Evolutionary conservation across 2,797 vertebrate species (phyloP), one percentile per base, ranked within the genome.

Genomic region (Lepilemur ruficaudatus): DNA sequence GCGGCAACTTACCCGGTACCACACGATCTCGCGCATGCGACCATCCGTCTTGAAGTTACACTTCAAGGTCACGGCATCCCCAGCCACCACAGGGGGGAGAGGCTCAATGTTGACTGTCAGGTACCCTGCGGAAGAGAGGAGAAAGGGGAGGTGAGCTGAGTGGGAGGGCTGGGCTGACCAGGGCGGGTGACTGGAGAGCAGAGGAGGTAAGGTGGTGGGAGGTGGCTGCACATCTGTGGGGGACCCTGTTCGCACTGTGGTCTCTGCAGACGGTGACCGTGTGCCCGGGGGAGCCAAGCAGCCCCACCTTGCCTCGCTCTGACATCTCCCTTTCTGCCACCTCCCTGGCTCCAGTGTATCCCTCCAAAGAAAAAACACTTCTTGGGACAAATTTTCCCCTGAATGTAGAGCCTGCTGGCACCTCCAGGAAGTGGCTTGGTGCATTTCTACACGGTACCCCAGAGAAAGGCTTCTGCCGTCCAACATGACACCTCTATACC

Each of bases 1-100:
- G 20, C 0, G 30, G 43, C 0, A 63, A 97, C 99, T 99, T 98
- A 99, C 99, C 99, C 99, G 98, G 98, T 99, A 99, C 99, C 99
- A 99, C 88, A 99, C 99, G 12, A 99, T 99, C 98, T 99, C 99
- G 46, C 99, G 98, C 98, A 99, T 99, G 96, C 99, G 99, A 89
- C 99, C 99, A 69, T 99, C 99, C 0, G 99, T 99, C 98, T 99
- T 99, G 99, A 99, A 99, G 99, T 99, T 99, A 97, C 99, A 99
- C 99, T 99, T 99, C 97, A 99, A 98, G 22, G 99, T 99, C 97
- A 99, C 99, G 0, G 99, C 99, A 20, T 99, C 99, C 93, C 99
- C 99, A 79, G 99, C 99, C 91, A 99, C 99, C 96, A 99, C 99
- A 2, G 99, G 99, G 1, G 99, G 99, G 97, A 99, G 99, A 0